Conservation (phyloP, 2,888 invertebrate species). For the Parascotia fuliginaria region DNA sequence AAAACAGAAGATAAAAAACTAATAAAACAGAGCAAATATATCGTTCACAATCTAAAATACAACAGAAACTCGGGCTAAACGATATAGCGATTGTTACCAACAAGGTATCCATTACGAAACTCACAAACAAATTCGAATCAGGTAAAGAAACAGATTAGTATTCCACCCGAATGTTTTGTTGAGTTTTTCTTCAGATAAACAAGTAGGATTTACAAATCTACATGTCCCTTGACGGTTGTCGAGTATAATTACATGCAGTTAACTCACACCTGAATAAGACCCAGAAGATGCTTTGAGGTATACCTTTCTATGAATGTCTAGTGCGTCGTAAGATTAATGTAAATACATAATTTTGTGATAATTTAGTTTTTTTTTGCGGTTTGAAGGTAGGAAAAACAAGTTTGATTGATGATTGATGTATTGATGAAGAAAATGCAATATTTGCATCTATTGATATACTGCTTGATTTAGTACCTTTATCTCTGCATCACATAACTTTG, state of each 20-base stretch:
- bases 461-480: too few species aligned
- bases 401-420: too few species aligned
- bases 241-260: slow-evolving; percentile 35
- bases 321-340: slow-evolving; percentile 10
- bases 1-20: background rate
- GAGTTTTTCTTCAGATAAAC: slow-evolving; percentile 29
- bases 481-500: too few species aligned
- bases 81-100: slow-evolving; percentile 10
- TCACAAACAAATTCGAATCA: slow-evolving; percentile 11
- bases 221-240: slow-evolving; percentile 28
- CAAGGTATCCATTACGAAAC: slow-evolving; percentile 12
- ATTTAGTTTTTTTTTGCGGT: background rate
- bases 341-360: background rate
- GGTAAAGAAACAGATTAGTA: slow-evolving; percentile 30
- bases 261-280: slow-evolving; percentile 20
- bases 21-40: background rate
- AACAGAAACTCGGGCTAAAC: background rate
- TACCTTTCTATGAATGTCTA: slow-evolving; percentile 9
- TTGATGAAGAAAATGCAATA: too few species aligned
- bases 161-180: slow-evolving; percentile 14
- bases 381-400: too few species aligned
- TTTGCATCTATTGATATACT: too few species aligned
- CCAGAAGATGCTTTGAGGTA: slow-evolving; percentile 11
- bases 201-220: slow-evolving; percentile 27
- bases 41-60: slow-evolving; percentile 4